These are phyloP conservation scores for Anisognathus igniventris DNA, from an alignment of 2,797 vertebrate genomes.

Conservation along the genomic window DNA sequence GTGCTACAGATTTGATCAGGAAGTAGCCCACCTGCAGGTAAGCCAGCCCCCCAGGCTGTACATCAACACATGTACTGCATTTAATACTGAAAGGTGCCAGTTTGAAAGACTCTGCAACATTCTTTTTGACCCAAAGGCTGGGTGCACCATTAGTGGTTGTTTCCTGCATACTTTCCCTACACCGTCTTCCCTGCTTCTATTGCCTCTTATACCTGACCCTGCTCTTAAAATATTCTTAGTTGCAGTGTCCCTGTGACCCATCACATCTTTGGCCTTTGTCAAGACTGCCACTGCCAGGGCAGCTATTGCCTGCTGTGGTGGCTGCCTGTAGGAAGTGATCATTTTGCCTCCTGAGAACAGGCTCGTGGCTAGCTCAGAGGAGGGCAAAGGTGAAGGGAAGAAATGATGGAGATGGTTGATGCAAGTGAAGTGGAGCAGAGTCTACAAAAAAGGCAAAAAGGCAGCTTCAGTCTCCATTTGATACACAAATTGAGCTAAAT, in stretches of 20 bases:
- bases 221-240: not conserved
- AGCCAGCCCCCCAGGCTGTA: not conserved
- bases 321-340: not conserved
- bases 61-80: not conserved
- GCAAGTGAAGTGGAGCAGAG: constrained; percentile 9
- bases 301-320: not conserved
- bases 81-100: constrained; percentile 25
- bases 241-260: not conserved
- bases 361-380: not conserved
- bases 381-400: not conserved
- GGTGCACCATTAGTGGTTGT: not conserved
- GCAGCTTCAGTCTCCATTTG: constrained; percentile 50
- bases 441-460: constrained; percentile 41
- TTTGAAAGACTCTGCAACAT: not conserved
- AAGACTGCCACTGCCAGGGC: not conserved
- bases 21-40: not conserved
- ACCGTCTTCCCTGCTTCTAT: not conserved
- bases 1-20: not conserved
- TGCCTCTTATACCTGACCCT: not conserved
- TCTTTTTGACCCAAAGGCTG: not conserved
- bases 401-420: not conserved
- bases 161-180: not conserved
- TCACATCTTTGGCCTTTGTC: constrained; percentile 25
- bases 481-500: constrained; percentile 30
- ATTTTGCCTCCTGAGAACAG: not conserved